A percentile compares a stretch with the other conserved stretches of the same genome.
Evolutionary conservation across 2,113 vertebrate genomes (phyloP).

Genomic region (Ptilonorhynchus violaceus): DNA sequence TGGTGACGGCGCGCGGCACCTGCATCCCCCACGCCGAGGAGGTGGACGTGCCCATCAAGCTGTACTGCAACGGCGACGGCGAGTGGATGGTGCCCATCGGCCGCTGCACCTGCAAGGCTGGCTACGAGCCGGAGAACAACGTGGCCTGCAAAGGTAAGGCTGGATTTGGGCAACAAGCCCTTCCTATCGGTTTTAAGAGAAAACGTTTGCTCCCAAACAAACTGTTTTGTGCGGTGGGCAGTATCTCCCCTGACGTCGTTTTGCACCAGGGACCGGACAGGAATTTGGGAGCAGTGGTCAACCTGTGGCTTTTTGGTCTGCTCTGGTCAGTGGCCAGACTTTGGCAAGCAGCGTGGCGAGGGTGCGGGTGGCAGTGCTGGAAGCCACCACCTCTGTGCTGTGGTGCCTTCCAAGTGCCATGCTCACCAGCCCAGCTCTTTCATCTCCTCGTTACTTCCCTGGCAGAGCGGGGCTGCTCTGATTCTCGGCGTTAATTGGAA

Average conservation of each 20-base stretch:
- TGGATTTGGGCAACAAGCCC: background rate
- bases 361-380: fast-evolving
- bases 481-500: conserved; percentile 58
- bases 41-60: conserved; percentile 95
- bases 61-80: conserved; percentile 97
- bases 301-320: fast-evolving
- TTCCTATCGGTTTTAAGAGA: no score
- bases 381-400: background rate
- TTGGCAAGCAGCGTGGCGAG: fast-evolving
- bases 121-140: conserved; percentile 93
- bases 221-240: fast-evolving
- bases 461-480: conserved; percentile 40
- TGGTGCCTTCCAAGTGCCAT: conserved; percentile 8
- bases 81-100: conserved; percentile 99
- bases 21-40: conserved; percentile 96
- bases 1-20: conserved; percentile 92
- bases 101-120: conserved; percentile 95
- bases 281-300: background rate
- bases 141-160: conserved; percentile 90
- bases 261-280: background rate
- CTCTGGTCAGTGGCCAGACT: background rate
- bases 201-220: background rate
- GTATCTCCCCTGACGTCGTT: background rate
- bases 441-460: conserved; percentile 59
- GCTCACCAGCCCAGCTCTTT: background rate